Conservation (phyloP, 2,888 invertebrate genomes). For the Aspidiotus destructor region DNA sequence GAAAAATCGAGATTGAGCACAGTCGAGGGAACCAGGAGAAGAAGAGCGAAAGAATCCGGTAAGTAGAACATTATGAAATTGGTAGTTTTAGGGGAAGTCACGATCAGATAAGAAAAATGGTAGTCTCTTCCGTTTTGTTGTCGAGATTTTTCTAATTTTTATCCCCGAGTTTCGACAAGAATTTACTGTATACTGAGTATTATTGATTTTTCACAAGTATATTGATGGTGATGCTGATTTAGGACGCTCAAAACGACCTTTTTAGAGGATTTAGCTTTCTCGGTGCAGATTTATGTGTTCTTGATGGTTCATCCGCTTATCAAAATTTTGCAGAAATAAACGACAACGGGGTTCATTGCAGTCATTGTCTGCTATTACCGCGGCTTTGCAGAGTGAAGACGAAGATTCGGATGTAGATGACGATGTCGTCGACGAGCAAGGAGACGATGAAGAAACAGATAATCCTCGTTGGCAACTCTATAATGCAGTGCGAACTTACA, state of each 20-base stretch:
- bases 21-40: conserved; percentile 53
- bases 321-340: conserved; percentile 40
- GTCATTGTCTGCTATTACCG: conserved; percentile 52
- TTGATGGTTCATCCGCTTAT: neutral
- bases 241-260: too few species aligned
- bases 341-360: conserved; percentile 45
- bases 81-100: neutral
- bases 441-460: conserved; percentile 51
- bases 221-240: too few species aligned
- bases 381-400: conserved; percentile 54
- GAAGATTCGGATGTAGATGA: conserved; percentile 52
- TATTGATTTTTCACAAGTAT: too few species aligned
- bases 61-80: conserved; percentile 8
- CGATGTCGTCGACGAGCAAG: conserved; percentile 56
- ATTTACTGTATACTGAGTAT: too few species aligned
- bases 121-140: conserved; percentile 14
- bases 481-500: conserved; percentile 63
- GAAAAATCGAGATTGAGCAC: conserved; percentile 63
- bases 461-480: conserved; percentile 86
- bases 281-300: conserved; percentile 4
- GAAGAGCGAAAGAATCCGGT: conserved; percentile 60
- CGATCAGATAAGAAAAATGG: too few species aligned
- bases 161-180: too few species aligned
- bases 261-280: neutral
- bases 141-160: conserved; percentile 17